A percentile compares a stretch with the other conserved stretches of the same genome.
Conservation (phyloP, 35 echinoderm and acorn worm species). For the Apostichopus japonicus region DNA sequence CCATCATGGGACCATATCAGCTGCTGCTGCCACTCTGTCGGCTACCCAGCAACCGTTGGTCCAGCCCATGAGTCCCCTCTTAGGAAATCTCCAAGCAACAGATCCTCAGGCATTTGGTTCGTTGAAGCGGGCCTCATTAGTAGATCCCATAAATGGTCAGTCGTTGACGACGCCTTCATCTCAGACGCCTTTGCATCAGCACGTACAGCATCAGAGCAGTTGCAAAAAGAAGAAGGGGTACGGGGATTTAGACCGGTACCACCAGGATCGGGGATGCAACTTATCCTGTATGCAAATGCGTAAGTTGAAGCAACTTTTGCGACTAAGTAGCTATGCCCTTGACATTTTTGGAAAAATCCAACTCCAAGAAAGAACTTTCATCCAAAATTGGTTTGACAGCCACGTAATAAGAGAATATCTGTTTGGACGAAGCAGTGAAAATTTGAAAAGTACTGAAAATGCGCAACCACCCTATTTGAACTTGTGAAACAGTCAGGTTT, state of each 20-base stretch:
- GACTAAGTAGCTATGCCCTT: no score
- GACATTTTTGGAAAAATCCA: no score
- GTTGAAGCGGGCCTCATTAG: background rate
- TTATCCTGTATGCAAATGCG: conserved; percentile 34
- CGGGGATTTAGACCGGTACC: conserved; percentile 22
- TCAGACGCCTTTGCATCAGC: conserved; percentile 45
- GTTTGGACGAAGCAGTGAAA: no score
- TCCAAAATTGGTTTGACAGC: no score
- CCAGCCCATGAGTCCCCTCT: conserved; percentile 29
- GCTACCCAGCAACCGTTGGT: conserved; percentile 25
- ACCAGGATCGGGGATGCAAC: conserved; percentile 29
- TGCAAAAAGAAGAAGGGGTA: conserved; percentile 57
- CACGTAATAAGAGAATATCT: no score
- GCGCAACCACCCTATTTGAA: no score
- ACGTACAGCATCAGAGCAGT: conserved; percentile 45
- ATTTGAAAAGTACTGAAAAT: no score
- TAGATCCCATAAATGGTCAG: conserved; percentile 9
- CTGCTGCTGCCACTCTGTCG: background rate
- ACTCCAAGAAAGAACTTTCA: no score
- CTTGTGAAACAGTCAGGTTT: no score
- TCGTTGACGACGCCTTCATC: conserved; percentile 20
- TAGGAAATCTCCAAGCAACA: conserved; percentile 22
- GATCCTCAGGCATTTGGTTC: conserved; percentile 36
- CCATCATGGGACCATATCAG: conserved; percentile 13
- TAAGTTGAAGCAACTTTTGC: conserved; percentile 14